Conservation (phyloP, 2,113 vertebrate species). For the Pelecanoides urinatrix region DNA sequence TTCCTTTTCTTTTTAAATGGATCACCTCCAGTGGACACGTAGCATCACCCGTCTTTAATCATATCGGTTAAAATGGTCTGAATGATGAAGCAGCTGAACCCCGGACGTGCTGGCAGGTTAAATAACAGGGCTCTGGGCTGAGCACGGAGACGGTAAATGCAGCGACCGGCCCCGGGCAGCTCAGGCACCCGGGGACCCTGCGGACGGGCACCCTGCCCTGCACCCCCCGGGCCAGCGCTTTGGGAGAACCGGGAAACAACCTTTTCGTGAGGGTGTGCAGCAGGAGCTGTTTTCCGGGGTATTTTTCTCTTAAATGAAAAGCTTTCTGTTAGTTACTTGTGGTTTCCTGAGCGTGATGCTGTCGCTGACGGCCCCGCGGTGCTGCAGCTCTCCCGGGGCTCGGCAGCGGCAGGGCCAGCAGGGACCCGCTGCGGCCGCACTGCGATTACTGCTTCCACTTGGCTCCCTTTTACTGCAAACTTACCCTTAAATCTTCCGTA, state of each 20-base stretch:
- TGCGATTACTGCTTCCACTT: not conserved
- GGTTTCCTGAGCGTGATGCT: too few species aligned
- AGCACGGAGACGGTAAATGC: rapidly evolving
- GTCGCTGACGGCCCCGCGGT: rapidly evolving
- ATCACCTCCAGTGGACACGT: not conserved
- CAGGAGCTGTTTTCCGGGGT: not conserved
- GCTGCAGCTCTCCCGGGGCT: not conserved
- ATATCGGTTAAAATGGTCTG: rapidly evolving
- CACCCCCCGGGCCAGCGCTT: not conserved
- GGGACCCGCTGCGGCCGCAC: too few species aligned
- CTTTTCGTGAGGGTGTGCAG: too few species aligned
- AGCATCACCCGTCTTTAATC: not conserved
- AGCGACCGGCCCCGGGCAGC: rapidly evolving
- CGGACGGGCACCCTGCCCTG: not conserved
- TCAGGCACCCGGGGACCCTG: rapidly evolving
- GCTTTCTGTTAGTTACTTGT: not conserved
- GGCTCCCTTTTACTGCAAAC: not conserved
- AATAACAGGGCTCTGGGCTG: not conserved
- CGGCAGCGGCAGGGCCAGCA: not conserved
- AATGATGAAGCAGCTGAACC: not conserved
- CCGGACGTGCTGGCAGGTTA: not conserved
- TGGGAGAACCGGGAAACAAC: too few species aligned
- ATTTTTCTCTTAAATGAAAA: too few species aligned
- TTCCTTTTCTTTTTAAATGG: not conserved
- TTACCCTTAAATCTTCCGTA: not conserved